phyloP scores from a whole-genome alignment of 1,140 invertebrate genomes.

The Drosophila pachea region DNA sequence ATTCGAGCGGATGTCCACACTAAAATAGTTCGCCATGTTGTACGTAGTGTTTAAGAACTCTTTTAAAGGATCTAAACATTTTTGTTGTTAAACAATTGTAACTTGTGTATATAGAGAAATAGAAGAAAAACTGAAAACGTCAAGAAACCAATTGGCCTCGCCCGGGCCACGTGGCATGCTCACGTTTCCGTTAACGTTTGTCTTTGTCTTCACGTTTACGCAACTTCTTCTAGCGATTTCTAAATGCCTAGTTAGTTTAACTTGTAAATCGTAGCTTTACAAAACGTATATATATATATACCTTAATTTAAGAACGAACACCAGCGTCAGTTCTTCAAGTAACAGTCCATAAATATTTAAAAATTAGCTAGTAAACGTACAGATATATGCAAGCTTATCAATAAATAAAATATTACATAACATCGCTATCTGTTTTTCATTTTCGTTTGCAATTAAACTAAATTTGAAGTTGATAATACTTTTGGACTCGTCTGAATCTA shows the following conservation, averaged over 20 bases:
- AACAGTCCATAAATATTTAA: conserved; percentile 78
- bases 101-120: conserved; percentile 70
- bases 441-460: not conserved
- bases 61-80: conserved; percentile 37
- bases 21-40: conserved; percentile 62
- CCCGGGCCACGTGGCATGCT: conserved; percentile 38
- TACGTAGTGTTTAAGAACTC: conserved; percentile 69
- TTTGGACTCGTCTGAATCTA: too few relatives aligned
- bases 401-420: conserved; percentile 58
- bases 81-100: conserved; percentile 66
- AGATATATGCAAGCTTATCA: conserved; percentile 58
- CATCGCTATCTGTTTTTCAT: not conserved
- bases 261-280: conserved; percentile 78
- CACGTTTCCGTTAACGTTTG: too few relatives aligned
- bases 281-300: conserved; percentile 36
- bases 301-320: conserved; percentile 62
- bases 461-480: too few relatives aligned
- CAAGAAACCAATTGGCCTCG: conserved; percentile 46
- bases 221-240: conserved; percentile 63
- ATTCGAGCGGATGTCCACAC: conserved; percentile 28
- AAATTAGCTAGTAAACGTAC: conserved; percentile 66
- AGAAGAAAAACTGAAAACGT: conserved; percentile 27
- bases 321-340: conserved; percentile 56
- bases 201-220: conserved; percentile 17
- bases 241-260: conserved; percentile 75